Percentiles rank a stretch among this genome's conserved stretches.
Conservation (phyloP, 2,888 invertebrate genomes). For the Parasteatoda lunata region DNA sequence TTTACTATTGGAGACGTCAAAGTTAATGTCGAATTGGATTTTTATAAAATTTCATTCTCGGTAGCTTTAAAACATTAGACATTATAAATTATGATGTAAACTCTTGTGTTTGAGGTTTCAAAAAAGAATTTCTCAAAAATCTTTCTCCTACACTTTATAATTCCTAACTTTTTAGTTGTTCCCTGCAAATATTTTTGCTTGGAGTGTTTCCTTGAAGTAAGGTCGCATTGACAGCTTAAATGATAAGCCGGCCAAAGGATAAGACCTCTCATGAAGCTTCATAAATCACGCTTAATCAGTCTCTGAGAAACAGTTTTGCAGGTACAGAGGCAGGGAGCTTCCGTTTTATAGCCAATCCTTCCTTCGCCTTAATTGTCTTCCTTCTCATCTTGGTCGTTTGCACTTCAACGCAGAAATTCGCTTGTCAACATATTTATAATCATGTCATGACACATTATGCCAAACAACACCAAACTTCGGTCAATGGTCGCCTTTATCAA, state of each 20-base stretch:
- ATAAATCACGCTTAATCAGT: constrained; percentile 63
- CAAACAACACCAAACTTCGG: constrained; percentile 15
- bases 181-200: constrained; percentile 30
- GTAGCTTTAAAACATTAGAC: no score
- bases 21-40: no score
- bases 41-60: no score
- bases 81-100: no score
- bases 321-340: constrained; percentile 17
- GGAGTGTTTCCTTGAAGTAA: constrained; percentile 49
- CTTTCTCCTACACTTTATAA: no score
- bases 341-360: constrained; percentile 32
- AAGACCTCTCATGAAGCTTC: constrained; percentile 33
- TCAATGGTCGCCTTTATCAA: background rate
- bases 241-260: constrained; percentile 34
- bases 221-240: constrained; percentile 52
- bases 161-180: constrained; percentile 2
- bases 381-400: constrained; percentile 26
- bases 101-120: no score
- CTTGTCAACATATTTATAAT: constrained; percentile 40
- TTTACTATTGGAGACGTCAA: no score
- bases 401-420: constrained; percentile 36
- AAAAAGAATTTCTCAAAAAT: no score
- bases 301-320: constrained; percentile 6
- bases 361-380: constrained; percentile 38
- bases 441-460: constrained; percentile 20